A percentile compares a stretch with the other conserved stretches of the same genome.
phyloP scores from a whole-genome alignment of 2,797 vertebrate genomes.

The Rhinatrema bivittatum region DNA sequence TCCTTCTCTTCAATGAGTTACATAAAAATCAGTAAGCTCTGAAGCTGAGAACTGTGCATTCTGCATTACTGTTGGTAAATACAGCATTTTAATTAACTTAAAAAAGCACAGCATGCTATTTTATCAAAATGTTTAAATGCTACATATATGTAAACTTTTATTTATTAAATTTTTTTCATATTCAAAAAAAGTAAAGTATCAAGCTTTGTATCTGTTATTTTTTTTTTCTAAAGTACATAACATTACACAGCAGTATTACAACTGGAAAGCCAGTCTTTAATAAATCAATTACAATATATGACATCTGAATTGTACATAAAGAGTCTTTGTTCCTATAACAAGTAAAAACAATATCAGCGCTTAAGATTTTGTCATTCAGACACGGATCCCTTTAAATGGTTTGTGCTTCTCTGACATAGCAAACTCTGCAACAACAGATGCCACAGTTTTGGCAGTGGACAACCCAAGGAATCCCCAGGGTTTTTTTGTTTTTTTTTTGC shows the following conservation, averaged over 20 bases:
- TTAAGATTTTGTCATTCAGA: conserved; percentile 51
- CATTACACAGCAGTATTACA: conserved; percentile 61
- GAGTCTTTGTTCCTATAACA: conserved; percentile 52
- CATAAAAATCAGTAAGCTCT: conserved; percentile 46
- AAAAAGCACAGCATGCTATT: conserved; percentile 40
- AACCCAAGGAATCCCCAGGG: conserved; percentile 40
- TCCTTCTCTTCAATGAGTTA: conserved; percentile 42
- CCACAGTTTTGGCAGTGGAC: conserved; percentile 63
- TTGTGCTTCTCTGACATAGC: conserved; percentile 63
- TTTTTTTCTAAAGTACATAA: conserved; percentile 55
- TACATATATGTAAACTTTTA: conserved; percentile 59
- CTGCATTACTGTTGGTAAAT: conserved; percentile 36
- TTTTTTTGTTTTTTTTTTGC: conserved; percentile 38
- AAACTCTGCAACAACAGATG: conserved; percentile 54
- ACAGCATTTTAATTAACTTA: conserved; percentile 24
- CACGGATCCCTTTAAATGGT: conserved; percentile 48
- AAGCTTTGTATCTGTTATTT: conserved; percentile 29
- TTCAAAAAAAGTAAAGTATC: conserved; percentile 55
- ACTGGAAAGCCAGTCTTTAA: conserved; percentile 66
- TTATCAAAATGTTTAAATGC: conserved; percentile 55
- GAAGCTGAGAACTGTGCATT: conserved; percentile 34
- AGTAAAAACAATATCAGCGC: conserved; percentile 56
- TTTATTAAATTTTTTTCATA: conserved; percentile 48
- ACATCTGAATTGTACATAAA: conserved; percentile 66
- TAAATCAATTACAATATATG: conserved; percentile 62